Base-by-base conservation (phyloP, 2,888 invertebrate species). In the Bellardia bayeri region DNA sequence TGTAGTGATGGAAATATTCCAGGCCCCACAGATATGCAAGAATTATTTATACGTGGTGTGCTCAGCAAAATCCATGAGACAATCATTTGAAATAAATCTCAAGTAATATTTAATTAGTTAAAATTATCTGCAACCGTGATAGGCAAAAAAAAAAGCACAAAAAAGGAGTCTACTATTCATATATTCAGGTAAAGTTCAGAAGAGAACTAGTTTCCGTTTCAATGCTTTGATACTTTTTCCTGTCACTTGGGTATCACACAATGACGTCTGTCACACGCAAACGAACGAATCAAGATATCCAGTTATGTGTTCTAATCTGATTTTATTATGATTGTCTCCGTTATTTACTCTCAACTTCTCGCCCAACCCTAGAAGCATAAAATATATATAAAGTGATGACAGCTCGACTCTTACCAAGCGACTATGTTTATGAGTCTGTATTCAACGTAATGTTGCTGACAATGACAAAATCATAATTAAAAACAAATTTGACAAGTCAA, bases 381-480 rank as follows among this genome's bases (percentile, higher is more conserved):
- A 49, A 16, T 66, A 49, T 49, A 49, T 30, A 54, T 42, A 58
- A 45, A 66, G 37, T 74, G 68, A 63, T 74, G 79, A 56, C 80
- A 71, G 45, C 71, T 54, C 61, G 14, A 61, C 66, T 74, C 61
- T 81, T 63, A 33, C 37, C 61, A 61, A 37, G 74, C 72, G 66
- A 51, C 16, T 76, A 49, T 42, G 68, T 40, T 63, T 69, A 63
- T 63, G 45, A 75, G 58, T 82, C 54, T 72, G 51, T 51, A 16
- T 56, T 66, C 64, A 49, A 64, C 66, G 42, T 42, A 82, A 82
- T 80, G 81, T 72, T 89, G 88, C 89, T 89, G 89, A 89, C 89
- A 89, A 85, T 85, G 82, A 88, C 86, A 88, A 89, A 89, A 89
- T 89, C 88, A 89, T 89, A 89, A 89, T 89, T 89, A 89, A 89